A percentile compares a stretch with the other conserved stretches of the same genome.
These are phyloP conservation scores for Penaeus vannamei DNA, from an alignment of 1,140 invertebrate species.

Conservation along the genomic window DNA sequence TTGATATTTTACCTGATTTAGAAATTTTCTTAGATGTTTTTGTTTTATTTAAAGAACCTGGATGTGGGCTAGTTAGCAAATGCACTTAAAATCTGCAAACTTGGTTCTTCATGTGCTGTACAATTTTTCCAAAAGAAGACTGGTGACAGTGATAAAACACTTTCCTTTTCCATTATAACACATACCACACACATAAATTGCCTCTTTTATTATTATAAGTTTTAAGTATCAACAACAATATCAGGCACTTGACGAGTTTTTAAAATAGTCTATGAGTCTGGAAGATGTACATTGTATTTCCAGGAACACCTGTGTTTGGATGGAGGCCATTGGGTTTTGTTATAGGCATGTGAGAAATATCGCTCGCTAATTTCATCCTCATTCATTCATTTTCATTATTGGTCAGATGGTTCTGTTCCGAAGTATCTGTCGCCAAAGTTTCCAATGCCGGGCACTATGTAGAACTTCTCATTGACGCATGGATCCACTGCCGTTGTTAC, in stretches of 20 bases:
- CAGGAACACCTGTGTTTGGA: background rate
- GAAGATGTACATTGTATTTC: background rate
- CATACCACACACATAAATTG: too few species aligned
- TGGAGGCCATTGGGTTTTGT: background rate
- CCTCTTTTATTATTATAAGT: too few species aligned
- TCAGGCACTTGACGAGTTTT: background rate
- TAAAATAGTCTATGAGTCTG: background rate
- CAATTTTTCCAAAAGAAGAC: too few species aligned
- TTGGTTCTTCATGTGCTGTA: too few species aligned
- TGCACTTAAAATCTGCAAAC: too few species aligned
- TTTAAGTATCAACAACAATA: slow-evolving; percentile 1
- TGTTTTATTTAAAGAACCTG: too few species aligned
- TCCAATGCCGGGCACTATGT: slow-evolving; percentile 97
- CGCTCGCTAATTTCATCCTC: background rate
- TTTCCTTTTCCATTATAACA: too few species aligned
- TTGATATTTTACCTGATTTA: too few species aligned
- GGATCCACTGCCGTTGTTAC: slow-evolving; percentile 97
- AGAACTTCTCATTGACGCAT: slow-evolving; percentile 97
- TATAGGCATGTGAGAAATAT: background rate
- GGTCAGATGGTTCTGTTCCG: slow-evolving; percentile 89
- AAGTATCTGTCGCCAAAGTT: slow-evolving; percentile 99
- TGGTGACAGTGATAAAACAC: too few species aligned
- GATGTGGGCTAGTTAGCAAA: too few species aligned
- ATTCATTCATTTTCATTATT: slow-evolving; percentile 22
- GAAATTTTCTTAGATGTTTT: too few species aligned